phyloP scores from a whole-genome alignment of 2,797 vertebrate species.

The Cossypha polioptera region DNA sequence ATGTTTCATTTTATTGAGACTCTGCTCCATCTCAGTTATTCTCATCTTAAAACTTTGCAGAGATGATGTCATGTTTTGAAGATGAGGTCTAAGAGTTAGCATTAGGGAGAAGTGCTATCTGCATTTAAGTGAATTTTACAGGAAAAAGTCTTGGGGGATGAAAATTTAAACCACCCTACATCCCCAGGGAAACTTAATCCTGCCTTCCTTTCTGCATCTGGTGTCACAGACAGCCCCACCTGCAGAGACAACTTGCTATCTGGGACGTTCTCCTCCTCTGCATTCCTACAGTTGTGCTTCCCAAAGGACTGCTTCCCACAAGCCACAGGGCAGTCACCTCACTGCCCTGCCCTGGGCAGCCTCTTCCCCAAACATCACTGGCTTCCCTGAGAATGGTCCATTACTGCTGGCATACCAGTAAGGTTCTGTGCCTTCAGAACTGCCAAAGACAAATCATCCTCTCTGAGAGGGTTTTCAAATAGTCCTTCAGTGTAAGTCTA shows the following conservation, averaged over 20 bases:
- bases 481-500: not conserved
- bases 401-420: not conserved
- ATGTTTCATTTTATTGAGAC: not conserved
- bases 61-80: not conserved
- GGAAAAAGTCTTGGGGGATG: not conserved
- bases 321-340: not conserved
- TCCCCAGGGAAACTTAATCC: not conserved
- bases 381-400: not conserved
- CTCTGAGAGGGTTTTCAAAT: not conserved
- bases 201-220: not conserved
- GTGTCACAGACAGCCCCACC: not conserved
- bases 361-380: not conserved
- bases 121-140: not conserved
- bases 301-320: not conserved
- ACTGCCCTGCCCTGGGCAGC: not conserved
- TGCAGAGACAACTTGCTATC: not conserved
- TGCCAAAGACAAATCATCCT: not conserved
- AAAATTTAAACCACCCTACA: not conserved
- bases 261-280: not conserved
- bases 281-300: not conserved
- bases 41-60: not conserved
- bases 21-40: not conserved
- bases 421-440: not conserved
- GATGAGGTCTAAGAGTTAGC: rapidly evolving
- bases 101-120: not conserved